A percentile compares a stretch with the other conserved stretches of the same genome.
Conservation (phyloP, 1,140 invertebrate species). For the Neodiprion lecontei region DNA sequence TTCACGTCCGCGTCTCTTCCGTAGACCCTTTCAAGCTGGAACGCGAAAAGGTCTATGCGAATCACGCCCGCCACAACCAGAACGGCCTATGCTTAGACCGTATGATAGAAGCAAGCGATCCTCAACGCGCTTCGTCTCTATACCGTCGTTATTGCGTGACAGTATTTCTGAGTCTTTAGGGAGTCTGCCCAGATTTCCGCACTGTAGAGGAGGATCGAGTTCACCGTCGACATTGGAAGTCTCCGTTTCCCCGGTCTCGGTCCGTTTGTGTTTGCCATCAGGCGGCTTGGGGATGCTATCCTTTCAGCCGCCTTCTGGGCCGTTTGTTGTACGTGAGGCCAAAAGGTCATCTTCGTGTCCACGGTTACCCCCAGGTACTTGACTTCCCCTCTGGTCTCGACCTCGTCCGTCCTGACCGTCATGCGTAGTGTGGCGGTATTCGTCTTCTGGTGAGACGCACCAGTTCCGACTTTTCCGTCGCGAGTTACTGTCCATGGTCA, state of each 20-base stretch:
- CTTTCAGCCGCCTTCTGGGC: slow-evolving; percentile 8
- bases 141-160: slow-evolving; percentile 23
- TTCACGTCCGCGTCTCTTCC: background rate
- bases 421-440: background rate
- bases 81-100: slow-evolving; percentile 32
- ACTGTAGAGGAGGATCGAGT: slow-evolving; percentile 32
- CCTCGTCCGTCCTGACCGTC: no score
- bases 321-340: slow-evolving; percentile 9
- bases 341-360: slow-evolving; percentile 27
- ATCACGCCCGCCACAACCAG: slow-evolving; percentile 11
- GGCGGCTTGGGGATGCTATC: no score
- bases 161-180: slow-evolving; percentile 21
- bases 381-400: no score
- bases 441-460: background rate
- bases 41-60: background rate
- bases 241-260: no score
- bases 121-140: background rate
- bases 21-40: background rate
- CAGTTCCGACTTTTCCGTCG: background rate
- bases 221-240: no score
- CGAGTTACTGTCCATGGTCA: slow-evolving; percentile 7
- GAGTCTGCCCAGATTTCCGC: slow-evolving; percentile 30
- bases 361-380: slow-evolving; percentile 27
- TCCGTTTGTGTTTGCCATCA: no score
- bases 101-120: slow-evolving; percentile 30